Conservation (phyloP, 2,888 invertebrate genomes). For the Carabus problematicus region DNA sequence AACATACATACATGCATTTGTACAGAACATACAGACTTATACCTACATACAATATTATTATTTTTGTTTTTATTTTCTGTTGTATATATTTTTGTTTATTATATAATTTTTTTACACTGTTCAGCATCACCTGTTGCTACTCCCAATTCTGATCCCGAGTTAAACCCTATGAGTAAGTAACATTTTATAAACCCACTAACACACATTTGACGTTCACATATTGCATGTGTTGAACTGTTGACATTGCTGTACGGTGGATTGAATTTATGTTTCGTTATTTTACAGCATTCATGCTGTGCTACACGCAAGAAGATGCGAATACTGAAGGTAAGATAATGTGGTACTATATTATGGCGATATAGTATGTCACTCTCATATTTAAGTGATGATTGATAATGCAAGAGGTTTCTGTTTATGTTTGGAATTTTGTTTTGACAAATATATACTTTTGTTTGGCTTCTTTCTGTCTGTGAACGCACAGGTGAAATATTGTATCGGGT, state of each 20-base stretch:
- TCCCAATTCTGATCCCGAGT: constrained; percentile 58
- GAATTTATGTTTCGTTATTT: constrained; percentile 56
- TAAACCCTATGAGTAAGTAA: constrained; percentile 59
- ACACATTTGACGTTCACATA: constrained; percentile 1
- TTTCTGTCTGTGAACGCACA: constrained; percentile 65
- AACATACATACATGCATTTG: constrained; percentile 41
- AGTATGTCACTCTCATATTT: constrained; percentile 31
- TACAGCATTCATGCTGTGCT: constrained; percentile 94
- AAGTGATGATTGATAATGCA: constrained; percentile 10
- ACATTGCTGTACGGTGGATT: background rate
- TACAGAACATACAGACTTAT: constrained; percentile 25
- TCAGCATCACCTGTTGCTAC: constrained; percentile 58
- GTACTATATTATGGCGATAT: constrained; percentile 51
- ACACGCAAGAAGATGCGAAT: constrained; percentile 90
- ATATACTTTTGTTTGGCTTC: constrained; percentile 58
- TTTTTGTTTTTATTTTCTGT: constrained; percentile 46
- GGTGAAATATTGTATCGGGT: constrained; percentile 93
- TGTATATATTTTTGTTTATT: constrained; percentile 46
- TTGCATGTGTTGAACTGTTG: background rate
- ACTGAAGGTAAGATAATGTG: constrained; percentile 89
- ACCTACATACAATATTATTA: constrained; percentile 43
- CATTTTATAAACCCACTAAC: constrained; percentile 43
- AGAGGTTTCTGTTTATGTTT: constrained; percentile 42
- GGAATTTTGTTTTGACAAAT: constrained; percentile 38
- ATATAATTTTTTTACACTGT: constrained; percentile 54